Evolutionary conservation across 2,888 invertebrate species (phyloP).

Genomic region (Maniola hyperantus): DNA sequence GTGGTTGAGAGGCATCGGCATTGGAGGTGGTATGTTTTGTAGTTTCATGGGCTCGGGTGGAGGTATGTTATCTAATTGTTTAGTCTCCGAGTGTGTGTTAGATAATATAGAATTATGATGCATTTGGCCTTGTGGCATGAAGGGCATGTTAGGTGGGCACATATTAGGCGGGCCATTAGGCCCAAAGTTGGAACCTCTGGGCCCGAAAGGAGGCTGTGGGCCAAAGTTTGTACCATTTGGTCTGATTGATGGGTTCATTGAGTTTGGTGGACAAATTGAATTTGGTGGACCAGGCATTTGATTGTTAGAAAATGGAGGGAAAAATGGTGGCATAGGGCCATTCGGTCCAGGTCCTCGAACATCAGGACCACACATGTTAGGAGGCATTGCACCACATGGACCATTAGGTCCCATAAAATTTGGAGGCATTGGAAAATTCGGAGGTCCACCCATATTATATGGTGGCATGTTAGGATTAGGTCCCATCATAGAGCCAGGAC

Average conservation of each 20-base stretch:
- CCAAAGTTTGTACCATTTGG: conserved; percentile 66
- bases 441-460: conserved; percentile 65
- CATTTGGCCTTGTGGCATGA: conserved; percentile 49
- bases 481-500: conserved; percentile 52
- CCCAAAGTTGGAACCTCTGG: conserved; percentile 61
- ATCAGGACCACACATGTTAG: conserved; percentile 56
- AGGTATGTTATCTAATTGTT: conserved; percentile 53
- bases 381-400: conserved; percentile 53
- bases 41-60: conserved; percentile 80
- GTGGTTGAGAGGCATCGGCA: conserved; percentile 82
- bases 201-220: conserved; percentile 66
- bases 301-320: conserved; percentile 53
- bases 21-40: conserved; percentile 84
- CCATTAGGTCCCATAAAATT: conserved; percentile 72
- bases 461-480: conserved; percentile 42
- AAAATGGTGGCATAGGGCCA: conserved; percentile 56
- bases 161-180: conserved; percentile 46
- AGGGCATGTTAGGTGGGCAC: conserved; percentile 60
- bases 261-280: conserved; percentile 56
- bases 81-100: conserved; percentile 51
- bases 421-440: conserved; percentile 69
- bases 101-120: conserved; percentile 46
- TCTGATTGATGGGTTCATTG: conserved; percentile 61
- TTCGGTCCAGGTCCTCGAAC: conserved; percentile 52
- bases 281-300: conserved; percentile 55